These are phyloP conservation scores for Pristionchus maxplancki DNA, from an alignment of 2,888 invertebrate genomes.

Conservation along the genomic window DNA sequence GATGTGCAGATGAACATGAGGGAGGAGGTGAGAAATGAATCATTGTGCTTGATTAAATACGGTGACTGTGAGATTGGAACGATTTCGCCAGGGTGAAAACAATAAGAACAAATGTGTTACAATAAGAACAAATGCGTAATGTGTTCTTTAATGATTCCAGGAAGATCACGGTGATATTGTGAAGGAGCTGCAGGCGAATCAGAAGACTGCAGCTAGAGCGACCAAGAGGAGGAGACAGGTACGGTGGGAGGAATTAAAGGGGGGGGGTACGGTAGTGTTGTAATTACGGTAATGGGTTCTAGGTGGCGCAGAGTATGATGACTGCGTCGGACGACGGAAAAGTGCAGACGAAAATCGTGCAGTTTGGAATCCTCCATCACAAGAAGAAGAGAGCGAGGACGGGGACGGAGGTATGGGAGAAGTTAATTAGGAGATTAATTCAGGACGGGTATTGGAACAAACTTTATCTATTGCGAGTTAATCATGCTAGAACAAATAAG, in stretches of 20 bases:
- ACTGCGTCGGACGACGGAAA: slow-evolving; percentile 54
- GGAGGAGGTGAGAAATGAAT: slow-evolving; percentile 52
- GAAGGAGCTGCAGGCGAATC: slow-evolving; percentile 64
- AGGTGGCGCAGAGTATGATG: slow-evolving; percentile 61
- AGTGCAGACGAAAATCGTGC: slow-evolving; percentile 71
- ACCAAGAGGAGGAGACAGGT: slow-evolving; percentile 61
- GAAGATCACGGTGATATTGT: slow-evolving; percentile 60
- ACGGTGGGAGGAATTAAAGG: not conserved
- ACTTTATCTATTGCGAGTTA: not conserved
- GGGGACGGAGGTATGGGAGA: slow-evolving; percentile 20
- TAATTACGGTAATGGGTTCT: not conserved
- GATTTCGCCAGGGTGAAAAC: too few relatives aligned
- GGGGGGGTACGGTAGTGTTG: not conserved
- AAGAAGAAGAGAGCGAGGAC: slow-evolving; percentile 54
- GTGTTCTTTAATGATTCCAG: slow-evolving; percentile 31
- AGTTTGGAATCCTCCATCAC: slow-evolving; percentile 72
- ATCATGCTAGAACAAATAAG: slow-evolving; percentile 13
- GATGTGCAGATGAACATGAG: slow-evolving; percentile 55
- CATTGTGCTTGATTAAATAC: too few relatives aligned
- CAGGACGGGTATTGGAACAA: too few relatives aligned
- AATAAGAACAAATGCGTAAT: too few relatives aligned
- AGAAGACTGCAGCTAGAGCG: slow-evolving; percentile 69
- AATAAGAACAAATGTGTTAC: too few relatives aligned
- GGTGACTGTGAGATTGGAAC: too few relatives aligned
- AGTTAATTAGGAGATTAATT: too few relatives aligned